A percentile compares a stretch with the other conserved stretches of the same genome.
These are phyloP conservation scores for Eumacrocentrus americanus DNA, from an alignment of 2,888 invertebrate genomes.

Conservation along the genomic window DNA sequence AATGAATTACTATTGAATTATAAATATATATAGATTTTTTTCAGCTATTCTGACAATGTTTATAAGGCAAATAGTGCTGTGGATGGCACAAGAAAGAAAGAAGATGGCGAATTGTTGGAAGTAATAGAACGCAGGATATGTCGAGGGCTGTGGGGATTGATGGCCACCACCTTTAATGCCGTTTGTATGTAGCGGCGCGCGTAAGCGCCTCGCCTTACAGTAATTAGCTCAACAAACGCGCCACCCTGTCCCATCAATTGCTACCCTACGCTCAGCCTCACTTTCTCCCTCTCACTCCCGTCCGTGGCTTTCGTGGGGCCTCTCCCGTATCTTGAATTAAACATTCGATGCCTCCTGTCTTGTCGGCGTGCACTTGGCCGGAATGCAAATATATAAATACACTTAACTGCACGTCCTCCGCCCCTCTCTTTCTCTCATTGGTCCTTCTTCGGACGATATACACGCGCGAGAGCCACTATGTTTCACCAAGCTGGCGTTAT, in stretches of 20 bases:
- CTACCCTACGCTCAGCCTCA: conserved; percentile 51
- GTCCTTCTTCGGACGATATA: conserved; percentile 28
- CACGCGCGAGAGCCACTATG: conserved; percentile 23
- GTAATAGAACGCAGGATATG: conserved; percentile 26
- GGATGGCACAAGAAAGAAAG: too few species aligned
- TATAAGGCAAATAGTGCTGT: too few species aligned
- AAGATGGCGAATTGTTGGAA: too few species aligned
- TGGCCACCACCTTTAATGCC: conserved; percentile 61
- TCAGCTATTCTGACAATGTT: too few species aligned
- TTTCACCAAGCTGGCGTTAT: conserved; percentile 19
- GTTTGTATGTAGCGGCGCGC: conserved; percentile 61
- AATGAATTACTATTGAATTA: too few species aligned
- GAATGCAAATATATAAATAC: conserved; percentile 56
- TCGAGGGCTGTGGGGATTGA: conserved; percentile 51
- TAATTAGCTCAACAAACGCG: conserved; percentile 62
- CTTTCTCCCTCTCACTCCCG: conserved; percentile 32
- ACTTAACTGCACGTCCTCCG: conserved; percentile 31
- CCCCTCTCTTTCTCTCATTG: conserved; percentile 20
- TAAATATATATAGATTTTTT: too few species aligned
- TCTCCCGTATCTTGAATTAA: conserved; percentile 58
- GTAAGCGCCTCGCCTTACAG: conserved; percentile 61
- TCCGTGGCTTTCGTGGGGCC: conserved; percentile 33
- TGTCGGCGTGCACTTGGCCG: conserved; percentile 54
- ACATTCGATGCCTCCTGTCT: conserved; percentile 61
- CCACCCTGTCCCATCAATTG: conserved; percentile 61